A percentile compares a stretch with the other conserved stretches of the same genome.
These are phyloP conservation scores for Drosophila biarmipes DNA, from an alignment of 1,140 invertebrate genomes.

Conservation along the genomic window DNA sequence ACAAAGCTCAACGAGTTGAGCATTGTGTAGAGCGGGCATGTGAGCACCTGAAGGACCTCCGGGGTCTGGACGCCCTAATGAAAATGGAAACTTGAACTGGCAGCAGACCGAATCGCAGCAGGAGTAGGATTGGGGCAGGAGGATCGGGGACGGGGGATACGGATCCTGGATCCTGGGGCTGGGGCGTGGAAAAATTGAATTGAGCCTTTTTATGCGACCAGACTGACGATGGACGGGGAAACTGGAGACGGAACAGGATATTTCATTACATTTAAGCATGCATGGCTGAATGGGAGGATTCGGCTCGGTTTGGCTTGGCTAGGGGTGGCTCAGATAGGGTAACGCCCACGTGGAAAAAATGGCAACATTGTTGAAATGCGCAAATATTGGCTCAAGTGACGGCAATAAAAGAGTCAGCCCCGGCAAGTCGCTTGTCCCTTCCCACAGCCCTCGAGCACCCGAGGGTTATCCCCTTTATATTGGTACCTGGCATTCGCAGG, in stretches of 20 bases:
- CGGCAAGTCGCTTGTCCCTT: conserved; percentile 24
- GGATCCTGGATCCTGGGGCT: conserved; percentile 2
- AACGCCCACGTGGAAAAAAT: conserved; percentile 52
- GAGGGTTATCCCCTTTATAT: conserved; percentile 11
- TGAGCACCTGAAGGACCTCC: conserved; percentile 55
- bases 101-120: conserved; percentile 59
- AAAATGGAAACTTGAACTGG: conserved; percentile 71
- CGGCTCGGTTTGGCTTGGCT: neutral
- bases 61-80: conserved; percentile 46
- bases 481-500: neutral
- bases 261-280: conserved; percentile 83
- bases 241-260: conserved; percentile 66
- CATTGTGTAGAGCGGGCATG: conserved; percentile 52
- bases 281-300: conserved; percentile 54
- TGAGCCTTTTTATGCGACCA: conserved; percentile 76
- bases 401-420: conserved; percentile 72
- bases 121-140: neutral
- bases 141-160: neutral
- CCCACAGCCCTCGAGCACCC: conserved; percentile 18
- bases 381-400: conserved; percentile 81
- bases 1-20: conserved; percentile 59
- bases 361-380: conserved; percentile 79
- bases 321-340: conserved; percentile 21
- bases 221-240: conserved; percentile 10
- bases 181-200: conserved; percentile 66